A percentile compares a stretch with the other conserved stretches of the same genome.
These are phyloP conservation scores for Caenorhabditis angaria DNA, from an alignment of 2,888 invertebrate genomes.

Conservation along the genomic window DNA sequence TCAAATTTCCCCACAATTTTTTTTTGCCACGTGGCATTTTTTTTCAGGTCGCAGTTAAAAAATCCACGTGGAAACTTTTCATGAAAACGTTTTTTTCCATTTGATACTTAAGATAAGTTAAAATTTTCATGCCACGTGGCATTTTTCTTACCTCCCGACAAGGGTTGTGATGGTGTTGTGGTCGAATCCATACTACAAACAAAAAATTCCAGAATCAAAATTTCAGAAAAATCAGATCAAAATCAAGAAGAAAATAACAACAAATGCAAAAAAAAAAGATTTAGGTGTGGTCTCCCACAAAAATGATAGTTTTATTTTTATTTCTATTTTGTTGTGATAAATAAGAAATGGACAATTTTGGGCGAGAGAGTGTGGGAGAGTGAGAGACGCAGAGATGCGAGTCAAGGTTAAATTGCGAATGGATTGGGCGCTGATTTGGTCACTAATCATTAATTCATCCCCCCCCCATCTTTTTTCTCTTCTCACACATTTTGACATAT, in stretches of 20 bases:
- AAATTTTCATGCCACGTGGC: no score
- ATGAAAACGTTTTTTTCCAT: background rate
- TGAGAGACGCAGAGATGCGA: background rate
- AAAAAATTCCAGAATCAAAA: background rate
- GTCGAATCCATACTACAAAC: conserved; percentile 27
- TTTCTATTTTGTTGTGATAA: no score
- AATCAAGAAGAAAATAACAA: conserved; percentile 8
- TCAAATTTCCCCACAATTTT: no score
- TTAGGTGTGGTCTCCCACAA: conserved; percentile 12
- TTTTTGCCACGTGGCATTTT: no score
- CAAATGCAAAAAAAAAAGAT: conserved; percentile 6
- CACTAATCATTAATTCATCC: background rate
- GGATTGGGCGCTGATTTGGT: background rate
- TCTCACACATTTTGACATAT: background rate
- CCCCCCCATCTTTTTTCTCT: background rate
- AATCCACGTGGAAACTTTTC: no score
- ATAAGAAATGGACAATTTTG: conserved; percentile 10
- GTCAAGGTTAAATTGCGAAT: background rate
- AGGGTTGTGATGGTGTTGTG: conserved; percentile 31
- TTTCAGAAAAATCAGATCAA: background rate
- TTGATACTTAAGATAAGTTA: background rate
- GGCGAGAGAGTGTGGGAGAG: conserved; percentile 9
- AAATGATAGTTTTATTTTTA: conserved; percentile 15
- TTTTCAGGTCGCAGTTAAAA: no score
- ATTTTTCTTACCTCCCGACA: conserved; percentile 34